Evolutionary conservation across 2,888 invertebrate species (phyloP).

Genomic region (Alsophila aescularia): DNA sequence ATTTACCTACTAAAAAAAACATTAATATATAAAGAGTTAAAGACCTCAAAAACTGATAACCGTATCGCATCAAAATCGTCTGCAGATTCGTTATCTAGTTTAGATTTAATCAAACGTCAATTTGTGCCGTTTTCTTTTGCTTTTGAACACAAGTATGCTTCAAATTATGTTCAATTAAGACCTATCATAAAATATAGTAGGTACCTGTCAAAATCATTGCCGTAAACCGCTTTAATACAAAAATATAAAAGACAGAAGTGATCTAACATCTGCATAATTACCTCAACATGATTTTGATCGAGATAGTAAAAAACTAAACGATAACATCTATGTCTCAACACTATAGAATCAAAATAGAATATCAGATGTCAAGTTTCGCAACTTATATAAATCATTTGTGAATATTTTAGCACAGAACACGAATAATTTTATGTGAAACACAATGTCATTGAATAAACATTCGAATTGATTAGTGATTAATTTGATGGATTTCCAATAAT

Average conservation of each 20-base stretch:
- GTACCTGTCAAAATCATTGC: neutral
- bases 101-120: neutral
- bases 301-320: slow-evolving; percentile 15
- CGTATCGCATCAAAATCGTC: neutral
- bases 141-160: slow-evolving; percentile 1
- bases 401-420: slow-evolving; percentile 13
- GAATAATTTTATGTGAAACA: slow-evolving; percentile 12
- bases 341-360: slow-evolving; percentile 11
- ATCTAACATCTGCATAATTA: slow-evolving; percentile 16
- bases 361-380: slow-evolving; percentile 12
- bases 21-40: too few relatives aligned
- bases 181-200: neutral
- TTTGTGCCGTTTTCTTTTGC: neutral
- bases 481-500: neutral
- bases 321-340: slow-evolving; percentile 21
- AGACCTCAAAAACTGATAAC: neutral
- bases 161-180: slow-evolving; percentile 5
- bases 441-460: slow-evolving; percentile 16
- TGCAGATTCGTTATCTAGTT: neutral
- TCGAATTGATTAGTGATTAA: neutral
- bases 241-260: slow-evolving; percentile 12
- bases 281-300: slow-evolving; percentile 12
- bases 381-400: slow-evolving; percentile 17
- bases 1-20: too few relatives aligned
- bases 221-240: slow-evolving; percentile 2